Evolutionary conservation across 2,888 invertebrate species (phyloP).

Genomic region (Rhimphoctona megacephalus): DNA sequence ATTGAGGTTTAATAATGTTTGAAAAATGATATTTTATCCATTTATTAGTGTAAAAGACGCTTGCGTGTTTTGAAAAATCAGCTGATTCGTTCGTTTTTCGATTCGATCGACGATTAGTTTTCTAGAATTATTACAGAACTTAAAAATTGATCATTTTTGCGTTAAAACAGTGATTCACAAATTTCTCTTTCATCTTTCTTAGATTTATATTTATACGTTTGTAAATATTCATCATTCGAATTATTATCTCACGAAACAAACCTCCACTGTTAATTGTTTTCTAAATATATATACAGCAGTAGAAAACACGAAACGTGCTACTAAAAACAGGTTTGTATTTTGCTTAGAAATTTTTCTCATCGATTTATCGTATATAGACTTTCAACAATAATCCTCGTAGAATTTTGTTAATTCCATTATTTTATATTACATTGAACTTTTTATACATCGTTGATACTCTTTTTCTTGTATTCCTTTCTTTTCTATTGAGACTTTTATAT

Average conservation of each 20-base stretch:
- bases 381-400: constrained; percentile 1
- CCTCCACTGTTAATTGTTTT: background rate
- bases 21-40: background rate
- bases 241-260: constrained; percentile 5
- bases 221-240: background rate
- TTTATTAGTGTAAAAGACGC: background rate
- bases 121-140: background rate
- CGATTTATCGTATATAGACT: constrained; percentile 6
- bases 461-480: background rate
- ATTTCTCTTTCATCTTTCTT: background rate
- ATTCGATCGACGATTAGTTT: constrained; percentile 1
- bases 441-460: background rate
- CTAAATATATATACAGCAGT: background rate
- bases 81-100: background rate
- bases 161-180: too few relatives aligned
- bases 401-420: constrained; percentile 14
- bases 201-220: background rate
- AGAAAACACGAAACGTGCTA: constrained; percentile 5
- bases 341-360: background rate
- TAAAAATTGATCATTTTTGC: background rate
- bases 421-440: constrained; percentile 2
- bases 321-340: constrained; percentile 47
- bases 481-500: constrained; percentile 6
- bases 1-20: background rate
- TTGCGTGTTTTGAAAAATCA: constrained; percentile 42